Percentiles rank a stretch among this genome's conserved stretches.
These are phyloP conservation scores for Teleogryllus occipitalis DNA, from an alignment of 1,140 invertebrate genomes.

Conservation along the genomic window DNA sequence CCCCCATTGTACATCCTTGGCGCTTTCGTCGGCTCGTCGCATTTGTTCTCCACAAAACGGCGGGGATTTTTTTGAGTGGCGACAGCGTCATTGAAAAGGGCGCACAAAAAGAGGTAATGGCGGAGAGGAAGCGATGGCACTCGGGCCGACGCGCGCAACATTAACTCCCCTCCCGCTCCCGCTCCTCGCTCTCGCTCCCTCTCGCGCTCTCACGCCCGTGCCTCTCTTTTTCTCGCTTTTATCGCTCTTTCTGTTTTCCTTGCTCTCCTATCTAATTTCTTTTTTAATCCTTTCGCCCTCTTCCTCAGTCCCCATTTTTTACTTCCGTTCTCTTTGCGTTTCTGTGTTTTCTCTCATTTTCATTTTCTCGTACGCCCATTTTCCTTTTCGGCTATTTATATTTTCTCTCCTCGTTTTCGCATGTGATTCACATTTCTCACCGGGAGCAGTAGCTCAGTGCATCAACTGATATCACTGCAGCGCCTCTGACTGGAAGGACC, in stretches of 20 bases:
- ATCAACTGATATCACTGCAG: no score
- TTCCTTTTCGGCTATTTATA: background rate
- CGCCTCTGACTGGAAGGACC: no score
- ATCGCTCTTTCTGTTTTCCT: background rate
- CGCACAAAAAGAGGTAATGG: background rate
- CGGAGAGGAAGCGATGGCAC: background rate
- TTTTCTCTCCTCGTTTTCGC: background rate
- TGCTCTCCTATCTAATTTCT: no score
- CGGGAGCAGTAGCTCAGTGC: no score
- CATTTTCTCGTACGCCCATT: background rate
- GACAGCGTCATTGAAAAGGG: background rate
- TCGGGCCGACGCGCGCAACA: background rate
- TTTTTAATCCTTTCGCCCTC: no score
- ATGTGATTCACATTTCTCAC: background rate
- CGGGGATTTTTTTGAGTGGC: background rate
- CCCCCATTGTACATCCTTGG: no score
- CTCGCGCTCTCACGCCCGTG: background rate
- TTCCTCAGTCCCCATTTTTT: background rate
- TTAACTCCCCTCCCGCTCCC: background rate
- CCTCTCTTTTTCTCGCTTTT: background rate
- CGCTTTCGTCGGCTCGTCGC: background rate
- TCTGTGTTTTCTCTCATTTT: background rate
- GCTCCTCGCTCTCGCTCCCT: no score
- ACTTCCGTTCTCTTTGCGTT: background rate
- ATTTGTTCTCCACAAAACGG: background rate